Conservation (phyloP, 2,113 vertebrate species). For the Silurus meridionalis region DNA sequence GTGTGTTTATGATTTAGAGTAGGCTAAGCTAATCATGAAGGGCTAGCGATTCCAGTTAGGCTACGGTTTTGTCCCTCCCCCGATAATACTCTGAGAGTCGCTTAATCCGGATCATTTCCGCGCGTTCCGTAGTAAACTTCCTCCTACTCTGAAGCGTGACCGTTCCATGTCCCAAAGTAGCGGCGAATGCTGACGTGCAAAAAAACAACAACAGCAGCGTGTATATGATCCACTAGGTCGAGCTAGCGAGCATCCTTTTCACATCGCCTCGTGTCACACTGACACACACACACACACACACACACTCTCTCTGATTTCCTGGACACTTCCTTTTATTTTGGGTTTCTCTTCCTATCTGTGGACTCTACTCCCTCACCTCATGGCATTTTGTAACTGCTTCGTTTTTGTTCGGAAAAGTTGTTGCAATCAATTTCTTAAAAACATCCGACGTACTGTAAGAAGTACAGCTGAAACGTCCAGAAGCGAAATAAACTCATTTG, state of each 20-base stretch:
- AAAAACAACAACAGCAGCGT: no score
- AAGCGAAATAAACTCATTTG: constrained; percentile 73
- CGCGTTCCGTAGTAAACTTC: neutral
- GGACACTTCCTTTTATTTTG: neutral
- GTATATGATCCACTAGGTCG: constrained; percentile 8
- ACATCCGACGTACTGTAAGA: constrained; percentile 60
- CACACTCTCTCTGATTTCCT: neutral
- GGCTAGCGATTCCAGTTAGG: constrained; percentile 21
- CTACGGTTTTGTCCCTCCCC: neutral
- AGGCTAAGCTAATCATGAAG: constrained; percentile 24
- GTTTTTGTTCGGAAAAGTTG: constrained; percentile 63
- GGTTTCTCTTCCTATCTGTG: constrained; percentile 4
- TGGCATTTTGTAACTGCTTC: constrained; percentile 60
- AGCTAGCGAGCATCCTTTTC: constrained; percentile 16
- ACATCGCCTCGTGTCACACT: neutral
- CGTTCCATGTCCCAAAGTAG: neutral
- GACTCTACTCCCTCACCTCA: constrained; percentile 54
- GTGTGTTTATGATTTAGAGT: constrained; percentile 24
- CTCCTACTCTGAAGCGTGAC: constrained; percentile 18
- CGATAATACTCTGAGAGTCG: neutral
- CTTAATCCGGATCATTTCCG: neutral
- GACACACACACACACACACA: neutral
- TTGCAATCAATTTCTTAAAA: constrained; percentile 67
- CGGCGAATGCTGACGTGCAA: neutral
- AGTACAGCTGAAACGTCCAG: constrained; percentile 66